Evolutionary conservation across 2,888 invertebrate genomes (phyloP).

Genomic region (Lasioglossum malachurum): DNA sequence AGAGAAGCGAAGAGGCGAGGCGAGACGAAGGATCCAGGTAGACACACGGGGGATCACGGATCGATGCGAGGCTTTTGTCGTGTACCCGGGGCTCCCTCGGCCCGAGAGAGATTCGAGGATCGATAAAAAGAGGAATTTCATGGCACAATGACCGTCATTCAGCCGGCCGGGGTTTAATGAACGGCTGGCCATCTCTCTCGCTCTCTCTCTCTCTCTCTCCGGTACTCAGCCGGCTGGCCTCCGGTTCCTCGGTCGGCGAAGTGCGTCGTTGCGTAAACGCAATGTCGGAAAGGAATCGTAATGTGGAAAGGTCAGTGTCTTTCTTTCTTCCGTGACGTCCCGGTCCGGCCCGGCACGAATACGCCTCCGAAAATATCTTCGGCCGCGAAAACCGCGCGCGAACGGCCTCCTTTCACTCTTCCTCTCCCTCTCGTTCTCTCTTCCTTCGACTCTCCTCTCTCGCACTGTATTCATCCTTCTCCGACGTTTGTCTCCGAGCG

Average conservation of each 20-base stretch:
- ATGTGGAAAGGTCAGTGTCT: slow-evolving; percentile 79
- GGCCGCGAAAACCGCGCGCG: slow-evolving; percentile 50
- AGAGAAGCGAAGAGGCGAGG: neutral
- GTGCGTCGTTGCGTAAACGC: slow-evolving; percentile 72
- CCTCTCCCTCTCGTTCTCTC: neutral
- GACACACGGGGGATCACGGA: neutral
- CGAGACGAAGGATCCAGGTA: slow-evolving; percentile 15
- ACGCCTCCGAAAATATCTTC: slow-evolving; percentile 65
- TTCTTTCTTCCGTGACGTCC: slow-evolving; percentile 65
- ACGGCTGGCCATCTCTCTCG: slow-evolving; percentile 36
- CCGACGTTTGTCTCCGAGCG: slow-evolving; percentile 19
- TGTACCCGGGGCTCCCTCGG: slow-evolving; percentile 3
- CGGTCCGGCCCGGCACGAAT: slow-evolving; percentile 35
- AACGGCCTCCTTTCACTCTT: slow-evolving; percentile 9
- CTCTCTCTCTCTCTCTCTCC: slow-evolving; percentile 29
- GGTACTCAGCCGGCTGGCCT: slow-evolving; percentile 3
- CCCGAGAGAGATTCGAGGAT: slow-evolving; percentile 43
- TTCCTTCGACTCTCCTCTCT: neutral
- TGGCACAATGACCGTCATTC: slow-evolving; percentile 65
- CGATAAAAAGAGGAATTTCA: slow-evolving; percentile 58
- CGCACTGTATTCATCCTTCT: neutral
- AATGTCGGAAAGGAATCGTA: slow-evolving; percentile 68
- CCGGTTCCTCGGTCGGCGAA: slow-evolving; percentile 32
- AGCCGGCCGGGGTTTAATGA: slow-evolving; percentile 56
- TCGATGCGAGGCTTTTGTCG: slow-evolving; percentile 18